phyloP scores from a whole-genome alignment of 2,113 vertebrate species.

The Glaucidium brasilianum region DNA sequence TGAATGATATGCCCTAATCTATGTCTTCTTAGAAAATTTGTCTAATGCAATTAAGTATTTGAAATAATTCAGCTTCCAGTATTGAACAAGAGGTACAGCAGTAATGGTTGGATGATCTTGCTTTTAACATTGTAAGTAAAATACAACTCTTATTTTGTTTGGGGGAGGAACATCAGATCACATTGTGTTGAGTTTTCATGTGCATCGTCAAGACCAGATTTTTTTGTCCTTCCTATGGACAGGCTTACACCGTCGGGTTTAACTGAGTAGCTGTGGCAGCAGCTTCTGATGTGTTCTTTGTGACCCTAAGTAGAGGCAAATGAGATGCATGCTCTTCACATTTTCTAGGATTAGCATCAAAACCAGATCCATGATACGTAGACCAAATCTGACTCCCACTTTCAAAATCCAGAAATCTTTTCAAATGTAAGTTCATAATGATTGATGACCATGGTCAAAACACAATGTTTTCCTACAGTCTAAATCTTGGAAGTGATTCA shows the following conservation, averaged over 20 bases:
- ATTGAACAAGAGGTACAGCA: neutral
- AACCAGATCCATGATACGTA: neutral
- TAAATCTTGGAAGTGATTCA: neutral
- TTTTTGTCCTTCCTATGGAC: neutral
- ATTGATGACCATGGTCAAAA: neutral
- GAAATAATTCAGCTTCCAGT: neutral
- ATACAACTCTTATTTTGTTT: neutral
- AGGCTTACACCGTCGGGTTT: neutral
- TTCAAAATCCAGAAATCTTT: neutral
- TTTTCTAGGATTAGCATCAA: neutral
- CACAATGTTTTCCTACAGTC: neutral
- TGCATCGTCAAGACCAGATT: neutral
- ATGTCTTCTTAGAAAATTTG: neutral
- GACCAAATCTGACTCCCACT: neutral
- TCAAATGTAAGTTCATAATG: neutral
- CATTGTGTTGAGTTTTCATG: neutral
- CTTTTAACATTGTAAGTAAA: neutral
- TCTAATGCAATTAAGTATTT: constrained; percentile 23
- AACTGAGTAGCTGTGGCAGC: neutral
- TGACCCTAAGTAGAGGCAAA: neutral
- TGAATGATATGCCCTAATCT: constrained; percentile 25
- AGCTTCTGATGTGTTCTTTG: neutral
- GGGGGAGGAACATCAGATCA: neutral
- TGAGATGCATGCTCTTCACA: fast-evolving
- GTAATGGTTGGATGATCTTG: neutral